Conservation (phyloP, 2,797 vertebrate genomes). For the Coccyzus lansbergi region DNA sequence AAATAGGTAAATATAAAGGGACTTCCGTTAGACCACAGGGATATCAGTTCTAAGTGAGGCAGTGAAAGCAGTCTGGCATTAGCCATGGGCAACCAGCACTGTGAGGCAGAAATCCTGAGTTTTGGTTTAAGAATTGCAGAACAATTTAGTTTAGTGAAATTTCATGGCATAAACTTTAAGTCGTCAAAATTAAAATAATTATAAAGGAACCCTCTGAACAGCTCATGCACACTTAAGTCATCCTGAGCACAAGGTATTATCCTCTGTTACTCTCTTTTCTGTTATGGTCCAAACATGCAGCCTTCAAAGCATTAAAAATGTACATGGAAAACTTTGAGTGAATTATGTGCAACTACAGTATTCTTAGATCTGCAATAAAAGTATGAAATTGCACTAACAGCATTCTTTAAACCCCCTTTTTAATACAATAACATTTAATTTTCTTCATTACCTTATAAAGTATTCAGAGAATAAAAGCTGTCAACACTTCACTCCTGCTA, state of each 20-base stretch:
- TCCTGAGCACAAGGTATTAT: not conserved
- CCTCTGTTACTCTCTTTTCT: not conserved
- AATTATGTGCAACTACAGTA: not conserved
- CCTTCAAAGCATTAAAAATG: not conserved
- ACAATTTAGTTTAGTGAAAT: not conserved
- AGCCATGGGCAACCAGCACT: not conserved
- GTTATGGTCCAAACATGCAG: not conserved
- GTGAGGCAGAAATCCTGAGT: not conserved
- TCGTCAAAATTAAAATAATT: not conserved
- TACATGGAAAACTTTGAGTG: not conserved
- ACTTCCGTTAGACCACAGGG: not conserved
- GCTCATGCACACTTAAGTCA: not conserved
- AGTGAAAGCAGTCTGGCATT: not conserved
- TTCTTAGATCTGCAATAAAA: not conserved
- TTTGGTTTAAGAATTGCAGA: not conserved
- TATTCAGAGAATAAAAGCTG: not conserved
- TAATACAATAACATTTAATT: not conserved
- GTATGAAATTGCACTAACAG: not conserved
- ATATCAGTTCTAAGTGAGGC: not conserved
- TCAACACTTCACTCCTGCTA: not conserved
- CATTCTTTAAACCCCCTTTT: not conserved
- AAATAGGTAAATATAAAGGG: constrained; percentile 1
- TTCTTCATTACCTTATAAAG: not conserved
- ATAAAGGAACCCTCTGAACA: not conserved
- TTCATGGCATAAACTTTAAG: not conserved